Evolutionary conservation across 2,888 invertebrate genomes (phyloP).

Genomic region (Cryptops parisi): DNA sequence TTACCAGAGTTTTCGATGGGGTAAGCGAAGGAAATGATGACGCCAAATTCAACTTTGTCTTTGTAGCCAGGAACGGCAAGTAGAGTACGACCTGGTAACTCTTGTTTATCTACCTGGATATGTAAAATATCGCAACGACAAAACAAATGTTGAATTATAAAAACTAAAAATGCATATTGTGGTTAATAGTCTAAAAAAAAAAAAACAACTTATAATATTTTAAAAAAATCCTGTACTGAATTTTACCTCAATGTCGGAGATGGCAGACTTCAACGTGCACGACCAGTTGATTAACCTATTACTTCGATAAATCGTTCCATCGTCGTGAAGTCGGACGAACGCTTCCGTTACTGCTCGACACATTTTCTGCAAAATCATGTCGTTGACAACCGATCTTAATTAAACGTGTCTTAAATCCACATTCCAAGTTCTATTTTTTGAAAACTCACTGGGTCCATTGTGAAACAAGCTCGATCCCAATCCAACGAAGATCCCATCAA

Average conservation of each 20-base stretch:
- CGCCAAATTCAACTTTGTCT: conserved; percentile 85
- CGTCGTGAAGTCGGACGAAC: conserved; percentile 76
- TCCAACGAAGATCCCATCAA: conserved; percentile 82
- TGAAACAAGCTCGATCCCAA: conserved; percentile 88
- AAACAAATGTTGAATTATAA: conserved; percentile 6
- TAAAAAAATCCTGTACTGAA: not conserved
- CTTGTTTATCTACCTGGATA: conserved; percentile 68
- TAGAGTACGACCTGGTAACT: conserved; percentile 69
- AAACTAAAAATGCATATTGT: not conserved
- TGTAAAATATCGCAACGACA: conserved; percentile 4
- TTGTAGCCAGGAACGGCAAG: conserved; percentile 80
- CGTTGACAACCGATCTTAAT: too few species aligned
- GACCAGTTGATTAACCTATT: conserved; percentile 98
- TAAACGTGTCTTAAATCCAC: not conserved
- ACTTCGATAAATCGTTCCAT: conserved; percentile 80
- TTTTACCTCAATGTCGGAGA: conserved; percentile 88
- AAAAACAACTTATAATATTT: conserved; percentile 2
- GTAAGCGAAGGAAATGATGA: conserved; percentile 83
- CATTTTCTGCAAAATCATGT: conserved; percentile 44
- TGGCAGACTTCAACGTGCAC: conserved; percentile 87
- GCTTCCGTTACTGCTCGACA: conserved; percentile 83
- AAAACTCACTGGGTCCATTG: conserved; percentile 78
- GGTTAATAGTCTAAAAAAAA: too few species aligned
- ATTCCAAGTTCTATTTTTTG: not conserved
- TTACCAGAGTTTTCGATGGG: conserved; percentile 46